Conservation (phyloP, 1,140 invertebrate species). For the Thereuonema tuberculata region DNA sequence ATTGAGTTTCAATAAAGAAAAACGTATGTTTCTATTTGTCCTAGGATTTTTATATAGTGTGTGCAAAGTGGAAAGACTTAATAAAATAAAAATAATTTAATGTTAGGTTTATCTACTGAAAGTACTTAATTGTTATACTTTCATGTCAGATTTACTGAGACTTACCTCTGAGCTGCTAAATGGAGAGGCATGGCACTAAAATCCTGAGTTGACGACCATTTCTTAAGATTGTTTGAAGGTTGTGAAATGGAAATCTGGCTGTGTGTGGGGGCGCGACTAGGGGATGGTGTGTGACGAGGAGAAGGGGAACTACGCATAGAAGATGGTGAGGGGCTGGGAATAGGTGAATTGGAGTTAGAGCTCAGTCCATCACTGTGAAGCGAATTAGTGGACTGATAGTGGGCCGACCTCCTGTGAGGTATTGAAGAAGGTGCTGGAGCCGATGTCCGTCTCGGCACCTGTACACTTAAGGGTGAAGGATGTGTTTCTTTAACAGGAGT, state of each 20-base stretch:
- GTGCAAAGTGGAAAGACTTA: too few relatives aligned
- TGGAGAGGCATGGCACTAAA: slow-evolving; percentile 36
- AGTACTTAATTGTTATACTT: too few relatives aligned
- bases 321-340: slow-evolving; percentile 57
- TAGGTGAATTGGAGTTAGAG: slow-evolving; percentile 63
- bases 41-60: too few relatives aligned
- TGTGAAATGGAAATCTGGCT: slow-evolving; percentile 17
- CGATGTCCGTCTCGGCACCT: not conserved
- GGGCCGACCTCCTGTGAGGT: slow-evolving; percentile 41
- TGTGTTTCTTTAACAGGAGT: not conserved
- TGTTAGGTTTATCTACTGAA: too few relatives aligned
- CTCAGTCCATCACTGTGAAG: slow-evolving; percentile 70
- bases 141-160: too few relatives aligned
- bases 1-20: too few relatives aligned
- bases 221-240: slow-evolving; percentile 37
- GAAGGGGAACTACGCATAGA: slow-evolving; percentile 24
- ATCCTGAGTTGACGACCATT: slow-evolving; percentile 70
- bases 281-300: slow-evolving; percentile 21
- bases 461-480: not conserved
- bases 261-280: slow-evolving; percentile 13
- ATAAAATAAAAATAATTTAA: too few relatives aligned
- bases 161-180: slow-evolving; percentile 20
- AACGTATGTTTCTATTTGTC: too few relatives aligned
- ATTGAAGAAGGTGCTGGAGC: not conserved
- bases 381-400: slow-evolving; percentile 71